These are phyloP conservation scores for Ctenodactylus gundi DNA, from an alignment of 2,113 vertebrate species.

Conservation along the genomic window DNA sequence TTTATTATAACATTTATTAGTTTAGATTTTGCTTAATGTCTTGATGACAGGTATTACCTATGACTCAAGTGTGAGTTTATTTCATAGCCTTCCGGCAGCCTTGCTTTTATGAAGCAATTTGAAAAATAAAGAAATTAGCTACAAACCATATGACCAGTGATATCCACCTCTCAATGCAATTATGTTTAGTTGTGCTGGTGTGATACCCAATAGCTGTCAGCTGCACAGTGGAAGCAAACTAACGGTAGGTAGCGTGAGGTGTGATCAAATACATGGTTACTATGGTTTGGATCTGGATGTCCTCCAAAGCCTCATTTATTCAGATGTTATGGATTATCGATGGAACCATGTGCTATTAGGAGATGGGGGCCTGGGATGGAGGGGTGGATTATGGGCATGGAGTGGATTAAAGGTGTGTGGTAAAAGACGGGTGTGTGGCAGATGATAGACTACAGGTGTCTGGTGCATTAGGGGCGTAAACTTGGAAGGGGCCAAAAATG, in stretches of 20 bases:
- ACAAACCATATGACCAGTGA: background rate
- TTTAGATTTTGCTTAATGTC: constrained; percentile 23
- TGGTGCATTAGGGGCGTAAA: too few relatives aligned
- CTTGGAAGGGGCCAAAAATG: too few relatives aligned
- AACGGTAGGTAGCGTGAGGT: background rate
- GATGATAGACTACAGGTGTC: too few relatives aligned
- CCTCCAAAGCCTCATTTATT: too few relatives aligned
- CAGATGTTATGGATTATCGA: too few relatives aligned
- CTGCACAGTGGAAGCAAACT: background rate
- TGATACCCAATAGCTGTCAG: background rate
- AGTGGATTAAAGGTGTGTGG: too few relatives aligned
- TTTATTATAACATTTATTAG: background rate
- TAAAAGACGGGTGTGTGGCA: too few relatives aligned
- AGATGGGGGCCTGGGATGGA: too few relatives aligned
- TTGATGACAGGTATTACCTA: background rate
- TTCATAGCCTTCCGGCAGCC: background rate
- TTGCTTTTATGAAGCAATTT: background rate
- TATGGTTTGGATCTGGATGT: too few relatives aligned
- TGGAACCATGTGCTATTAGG: too few relatives aligned
- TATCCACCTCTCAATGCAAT: background rate
- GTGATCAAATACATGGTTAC: too few relatives aligned
- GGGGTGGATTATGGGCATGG: too few relatives aligned
- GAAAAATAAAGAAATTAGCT: background rate
- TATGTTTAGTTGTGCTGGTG: background rate
- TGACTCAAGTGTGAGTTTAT: background rate